These are phyloP conservation scores for Eriocheir sinensis DNA, from an alignment of 1,140 invertebrate species.

Conservation along the genomic window DNA sequence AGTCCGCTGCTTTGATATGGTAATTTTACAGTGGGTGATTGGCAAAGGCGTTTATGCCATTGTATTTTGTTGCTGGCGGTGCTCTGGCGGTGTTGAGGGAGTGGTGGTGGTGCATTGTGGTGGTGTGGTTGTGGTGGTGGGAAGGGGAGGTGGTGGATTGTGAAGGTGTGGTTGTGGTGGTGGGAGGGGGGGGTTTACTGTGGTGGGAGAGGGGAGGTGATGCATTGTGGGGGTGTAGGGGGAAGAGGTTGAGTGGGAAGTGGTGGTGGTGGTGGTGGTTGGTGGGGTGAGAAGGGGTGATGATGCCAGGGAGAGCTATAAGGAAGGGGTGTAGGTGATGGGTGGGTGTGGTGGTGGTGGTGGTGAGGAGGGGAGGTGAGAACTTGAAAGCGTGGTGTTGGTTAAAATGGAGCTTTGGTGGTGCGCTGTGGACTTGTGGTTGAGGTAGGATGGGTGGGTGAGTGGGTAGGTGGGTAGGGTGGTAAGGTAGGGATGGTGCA, in stretches of 20 bases:
- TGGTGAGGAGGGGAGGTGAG: neutral
- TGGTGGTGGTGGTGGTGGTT: neutral
- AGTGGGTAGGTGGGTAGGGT: too few species aligned
- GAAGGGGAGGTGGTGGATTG: too few species aligned
- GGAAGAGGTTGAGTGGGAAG: neutral
- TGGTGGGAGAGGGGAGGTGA: neutral
- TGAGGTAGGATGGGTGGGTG: neutral
- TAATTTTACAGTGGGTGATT: constrained; percentile 76
- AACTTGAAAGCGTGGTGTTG: neutral
- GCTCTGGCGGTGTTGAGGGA: neutral
- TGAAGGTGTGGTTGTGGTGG: too few species aligned
- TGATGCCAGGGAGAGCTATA: neutral
- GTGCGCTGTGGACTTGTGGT: neutral
- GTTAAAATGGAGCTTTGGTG: too few species aligned
- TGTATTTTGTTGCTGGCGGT: constrained; percentile 70
- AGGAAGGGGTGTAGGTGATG: neutral
- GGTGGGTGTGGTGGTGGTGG: neutral
- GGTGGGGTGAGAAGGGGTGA: neutral
- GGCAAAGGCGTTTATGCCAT: constrained; percentile 76
- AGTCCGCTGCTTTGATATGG: constrained; percentile 73
- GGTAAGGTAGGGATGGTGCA: neutral
- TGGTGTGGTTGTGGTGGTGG: neutral
- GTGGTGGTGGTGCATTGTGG: too few species aligned
- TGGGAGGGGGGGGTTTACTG: too few species aligned
- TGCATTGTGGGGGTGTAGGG: neutral